Conservation (phyloP, 2,113 vertebrate species). For the Leucosticte australis region DNA sequence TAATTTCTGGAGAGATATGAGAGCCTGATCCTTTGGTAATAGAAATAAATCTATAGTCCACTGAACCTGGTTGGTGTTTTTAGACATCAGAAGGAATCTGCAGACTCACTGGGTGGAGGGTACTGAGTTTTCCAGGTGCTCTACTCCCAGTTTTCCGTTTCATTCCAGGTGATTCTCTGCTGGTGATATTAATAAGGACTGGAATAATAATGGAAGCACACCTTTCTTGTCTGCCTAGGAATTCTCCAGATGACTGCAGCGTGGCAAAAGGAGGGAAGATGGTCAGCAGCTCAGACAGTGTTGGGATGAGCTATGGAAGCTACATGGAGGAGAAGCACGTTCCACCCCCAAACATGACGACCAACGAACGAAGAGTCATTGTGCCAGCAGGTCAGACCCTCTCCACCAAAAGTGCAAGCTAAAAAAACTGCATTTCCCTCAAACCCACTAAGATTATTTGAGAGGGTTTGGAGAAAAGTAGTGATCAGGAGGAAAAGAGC, state of each 20-base stretch:
- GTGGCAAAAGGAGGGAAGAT: constrained; percentile 84
- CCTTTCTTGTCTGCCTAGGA: constrained; percentile 67
- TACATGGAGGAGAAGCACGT: constrained; percentile 88
- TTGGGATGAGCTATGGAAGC: constrained; percentile 81
- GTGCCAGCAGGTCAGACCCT: constrained; percentile 85
- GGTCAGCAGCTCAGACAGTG: constrained; percentile 72
- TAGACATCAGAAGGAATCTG: neutral
- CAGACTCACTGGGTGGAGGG: neutral
- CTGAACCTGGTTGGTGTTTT: neutral
- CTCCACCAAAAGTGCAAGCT: neutral
- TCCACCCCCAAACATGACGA: constrained; percentile 87
- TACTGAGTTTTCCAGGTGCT: neutral
- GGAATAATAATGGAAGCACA: neutral
- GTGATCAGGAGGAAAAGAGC: neutral
- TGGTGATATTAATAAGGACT: neutral
- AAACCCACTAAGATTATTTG: neutral
- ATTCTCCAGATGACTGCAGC: constrained; percentile 84
- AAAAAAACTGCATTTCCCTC: neutral
- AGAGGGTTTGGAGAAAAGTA: neutral
- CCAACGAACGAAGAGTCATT: constrained; percentile 85
- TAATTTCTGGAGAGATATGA: neutral
- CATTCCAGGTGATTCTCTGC: neutral
- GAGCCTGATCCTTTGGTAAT: neutral
- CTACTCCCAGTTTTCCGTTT: neutral
- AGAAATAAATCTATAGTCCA: neutral